A percentile compares a stretch with the other conserved stretches of the same genome.
Conservation (phyloP, 2,888 invertebrate genomes). For the Belgica antarctica region DNA sequence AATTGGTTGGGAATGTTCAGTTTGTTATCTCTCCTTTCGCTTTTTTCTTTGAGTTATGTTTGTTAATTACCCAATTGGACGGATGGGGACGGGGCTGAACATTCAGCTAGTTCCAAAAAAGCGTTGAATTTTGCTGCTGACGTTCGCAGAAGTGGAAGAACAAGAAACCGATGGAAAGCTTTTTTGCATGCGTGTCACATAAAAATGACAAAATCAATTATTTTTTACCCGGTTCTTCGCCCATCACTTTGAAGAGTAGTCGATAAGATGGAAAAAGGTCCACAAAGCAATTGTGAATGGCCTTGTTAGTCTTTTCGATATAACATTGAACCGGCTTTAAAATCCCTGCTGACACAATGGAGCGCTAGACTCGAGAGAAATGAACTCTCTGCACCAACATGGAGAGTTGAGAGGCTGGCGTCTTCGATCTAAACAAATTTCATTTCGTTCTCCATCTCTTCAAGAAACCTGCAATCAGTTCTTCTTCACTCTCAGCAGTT, state of each 20-base stretch:
- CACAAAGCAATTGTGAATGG: neutral
- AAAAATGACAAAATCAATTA: constrained; percentile 18
- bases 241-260: neutral
- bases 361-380: neutral
- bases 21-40: too few relatives aligned
- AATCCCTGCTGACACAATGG: neutral
- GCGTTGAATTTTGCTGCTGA: neutral
- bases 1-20: too few relatives aligned
- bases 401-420: constrained; percentile 27
- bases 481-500: neutral
- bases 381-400: neutral
- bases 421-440: neutral
- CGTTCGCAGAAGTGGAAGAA: neutral
- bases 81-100: neutral
- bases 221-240: neutral
- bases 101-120: neutral
- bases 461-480: neutral
- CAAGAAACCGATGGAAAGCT: too few relatives aligned
- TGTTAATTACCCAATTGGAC: neutral
- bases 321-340: neutral
- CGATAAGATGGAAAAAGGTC: neutral
- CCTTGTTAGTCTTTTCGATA: neutral
- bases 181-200: too few relatives aligned
- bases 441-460: neutral
- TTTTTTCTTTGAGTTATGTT: constrained; percentile 9